Percentiles rank a stretch among this genome's conserved stretches.
Evolutionary conservation across 2,797 vertebrate genomes (phyloP).

Genomic region (Pempheris klunzingeri): DNA sequence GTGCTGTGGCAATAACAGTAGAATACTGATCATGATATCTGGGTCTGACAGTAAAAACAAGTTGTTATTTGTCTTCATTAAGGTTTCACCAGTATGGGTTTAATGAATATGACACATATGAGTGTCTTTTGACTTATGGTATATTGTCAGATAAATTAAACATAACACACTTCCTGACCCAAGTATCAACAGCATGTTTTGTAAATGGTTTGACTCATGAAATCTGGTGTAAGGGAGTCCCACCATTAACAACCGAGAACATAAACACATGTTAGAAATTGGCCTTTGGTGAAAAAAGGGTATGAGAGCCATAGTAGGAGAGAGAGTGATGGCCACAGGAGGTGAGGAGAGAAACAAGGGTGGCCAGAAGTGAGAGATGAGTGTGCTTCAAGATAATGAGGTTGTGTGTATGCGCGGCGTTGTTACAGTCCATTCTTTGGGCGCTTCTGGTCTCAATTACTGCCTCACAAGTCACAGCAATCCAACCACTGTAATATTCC

Average conservation of each 20-base stretch:
- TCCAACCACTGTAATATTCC: constrained; percentile 47
- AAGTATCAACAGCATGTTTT: not conserved
- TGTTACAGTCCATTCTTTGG: constrained; percentile 54
- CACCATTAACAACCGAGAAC: not conserved
- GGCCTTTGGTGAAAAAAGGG: constrained; percentile 9
- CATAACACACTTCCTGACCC: not conserved
- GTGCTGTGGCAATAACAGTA: constrained; percentile 15
- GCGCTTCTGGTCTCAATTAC: constrained; percentile 71
- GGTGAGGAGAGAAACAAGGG: constrained; percentile 18
- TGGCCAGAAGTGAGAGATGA: constrained; percentile 50
- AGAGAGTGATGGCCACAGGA: constrained; percentile 2
- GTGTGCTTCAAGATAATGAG: constrained; percentile 68
- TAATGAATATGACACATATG: not conserved
- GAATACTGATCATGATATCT: constrained; percentile 19
- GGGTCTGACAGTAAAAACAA: not conserved
- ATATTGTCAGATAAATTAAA: not conserved
- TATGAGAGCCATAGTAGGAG: constrained; percentile 18
- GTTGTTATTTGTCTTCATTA: not conserved
- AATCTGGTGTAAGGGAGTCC: not conserved
- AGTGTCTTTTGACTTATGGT: too few relatives aligned
- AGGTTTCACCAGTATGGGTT: not conserved
- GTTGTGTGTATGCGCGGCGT: constrained; percentile 57
- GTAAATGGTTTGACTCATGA: constrained; percentile 10
- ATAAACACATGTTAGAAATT: constrained; percentile 14
- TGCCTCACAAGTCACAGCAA: constrained; percentile 56